Evolutionary conservation across 1,140 invertebrate species (phyloP).

Genomic region (Ceratosolen fusciceps): DNA sequence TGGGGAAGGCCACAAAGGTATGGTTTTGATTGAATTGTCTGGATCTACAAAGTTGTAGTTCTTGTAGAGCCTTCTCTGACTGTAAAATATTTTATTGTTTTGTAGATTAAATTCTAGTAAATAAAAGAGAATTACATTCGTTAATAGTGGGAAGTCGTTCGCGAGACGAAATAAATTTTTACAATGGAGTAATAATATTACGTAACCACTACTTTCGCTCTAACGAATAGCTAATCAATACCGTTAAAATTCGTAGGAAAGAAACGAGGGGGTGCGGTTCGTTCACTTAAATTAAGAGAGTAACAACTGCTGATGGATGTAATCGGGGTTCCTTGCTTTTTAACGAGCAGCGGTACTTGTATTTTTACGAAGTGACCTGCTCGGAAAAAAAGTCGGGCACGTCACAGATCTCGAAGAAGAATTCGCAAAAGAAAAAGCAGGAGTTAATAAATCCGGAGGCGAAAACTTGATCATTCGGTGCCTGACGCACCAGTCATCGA

Average conservation of each 20-base stretch:
- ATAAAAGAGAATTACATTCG: not conserved
- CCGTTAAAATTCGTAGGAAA: not conserved
- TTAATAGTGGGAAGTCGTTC: not conserved
- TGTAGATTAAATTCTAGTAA: not conserved
- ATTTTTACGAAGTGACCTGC: not conserved
- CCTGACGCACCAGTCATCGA: not conserved
- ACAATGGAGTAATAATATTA: not conserved
- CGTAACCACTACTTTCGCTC: not conserved
- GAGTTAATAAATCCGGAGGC: not conserved
- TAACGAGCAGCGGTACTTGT: not conserved
- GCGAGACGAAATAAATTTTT: not conserved
- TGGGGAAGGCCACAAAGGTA: too few relatives aligned
- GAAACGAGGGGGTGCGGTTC: not conserved
- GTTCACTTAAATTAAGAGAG: not conserved
- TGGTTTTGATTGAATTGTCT: too few relatives aligned
- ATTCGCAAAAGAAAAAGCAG: not conserved
- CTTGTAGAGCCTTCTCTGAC: too few relatives aligned
- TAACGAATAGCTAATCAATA: not conserved
- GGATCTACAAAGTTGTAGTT: too few relatives aligned
- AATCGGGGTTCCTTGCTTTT: not conserved
- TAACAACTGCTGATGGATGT: not conserved
- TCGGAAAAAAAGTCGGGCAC: too few relatives aligned
- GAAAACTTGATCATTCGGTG: not conserved
- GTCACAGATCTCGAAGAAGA: not conserved
- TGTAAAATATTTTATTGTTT: not conserved